A percentile compares a stretch with the other conserved stretches of the same genome.
Evolutionary conservation across 1,140 invertebrate genomes (phyloP).

Genomic region (Drosophila nebulosa): DNA sequence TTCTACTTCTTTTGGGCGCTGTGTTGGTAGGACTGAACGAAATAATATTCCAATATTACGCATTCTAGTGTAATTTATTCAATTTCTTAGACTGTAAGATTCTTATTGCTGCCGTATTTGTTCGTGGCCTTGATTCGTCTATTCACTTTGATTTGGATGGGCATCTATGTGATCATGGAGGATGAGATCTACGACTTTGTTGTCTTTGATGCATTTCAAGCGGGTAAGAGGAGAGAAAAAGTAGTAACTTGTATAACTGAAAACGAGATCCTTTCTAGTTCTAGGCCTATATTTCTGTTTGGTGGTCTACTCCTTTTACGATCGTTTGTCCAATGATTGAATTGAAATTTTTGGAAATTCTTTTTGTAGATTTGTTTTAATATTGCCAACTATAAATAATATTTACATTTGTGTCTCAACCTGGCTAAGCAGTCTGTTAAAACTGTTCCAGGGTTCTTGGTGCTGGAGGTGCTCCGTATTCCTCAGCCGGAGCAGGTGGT

Average conservation of each 20-base stretch:
- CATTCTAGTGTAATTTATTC: not conserved
- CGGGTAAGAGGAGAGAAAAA: constrained; percentile 17
- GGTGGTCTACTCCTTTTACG: constrained; percentile 53
- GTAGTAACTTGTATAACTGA: not conserved
- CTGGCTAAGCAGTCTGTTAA: constrained; percentile 20
- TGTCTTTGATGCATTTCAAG: constrained; percentile 43
- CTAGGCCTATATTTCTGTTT: constrained; percentile 51
- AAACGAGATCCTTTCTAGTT: constrained; percentile 4
- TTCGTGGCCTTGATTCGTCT: constrained; percentile 33
- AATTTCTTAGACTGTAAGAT: constrained; percentile 9
- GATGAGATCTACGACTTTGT: constrained; percentile 44
- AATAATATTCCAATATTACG: not conserved
- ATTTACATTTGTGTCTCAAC: not conserved
- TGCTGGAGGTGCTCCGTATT: constrained; percentile 72
- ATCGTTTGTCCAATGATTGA: not conserved
- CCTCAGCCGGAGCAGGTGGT: constrained; percentile 58
- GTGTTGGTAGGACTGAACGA: constrained; percentile 25
- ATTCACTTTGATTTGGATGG: constrained; percentile 26
- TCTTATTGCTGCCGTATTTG: constrained; percentile 44
- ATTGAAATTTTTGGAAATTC: not conserved
- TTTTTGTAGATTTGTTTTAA: not conserved
- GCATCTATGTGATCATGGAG: constrained; percentile 12
- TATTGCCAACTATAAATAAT: not conserved
- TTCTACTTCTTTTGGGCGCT: constrained; percentile 42
- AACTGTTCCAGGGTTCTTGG: constrained; percentile 67